A percentile compares a stretch with the other conserved stretches of the same genome.
These are phyloP conservation scores for Elephas maximus DNA, from an alignment of 2,113 vertebrate genomes.

Conservation along the genomic window DNA sequence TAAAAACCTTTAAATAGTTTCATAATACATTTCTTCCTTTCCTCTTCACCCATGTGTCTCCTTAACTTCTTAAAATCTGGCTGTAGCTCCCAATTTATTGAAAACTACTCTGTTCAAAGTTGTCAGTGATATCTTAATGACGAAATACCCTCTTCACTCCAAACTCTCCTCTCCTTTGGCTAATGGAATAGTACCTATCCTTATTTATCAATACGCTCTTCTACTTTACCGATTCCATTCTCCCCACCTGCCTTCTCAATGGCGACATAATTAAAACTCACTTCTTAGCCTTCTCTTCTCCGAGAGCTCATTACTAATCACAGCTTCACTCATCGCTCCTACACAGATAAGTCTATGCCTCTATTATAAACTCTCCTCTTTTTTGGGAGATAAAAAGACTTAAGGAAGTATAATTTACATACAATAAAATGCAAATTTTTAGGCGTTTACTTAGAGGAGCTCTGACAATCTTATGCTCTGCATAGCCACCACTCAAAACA, in stretches of 20 bases:
- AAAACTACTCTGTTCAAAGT: neutral
- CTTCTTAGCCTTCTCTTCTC: neutral
- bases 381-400: neutral
- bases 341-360: neutral
- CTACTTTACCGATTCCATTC: neutral
- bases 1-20: slow-evolving; percentile 16
- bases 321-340: slow-evolving; percentile 39
- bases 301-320: slow-evolving; percentile 31
- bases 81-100: neutral
- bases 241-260: neutral
- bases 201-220: neutral
- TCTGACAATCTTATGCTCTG: neutral
- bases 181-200: neutral
- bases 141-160: neutral
- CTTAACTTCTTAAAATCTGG: neutral
- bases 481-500: slow-evolving; percentile 5
- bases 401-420: neutral
- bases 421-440: neutral
- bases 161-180: neutral
- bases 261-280: neutral
- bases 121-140: neutral
- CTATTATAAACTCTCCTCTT: neutral
- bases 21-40: neutral
- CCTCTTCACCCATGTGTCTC: neutral
- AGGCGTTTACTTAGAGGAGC: neutral